Conservation (phyloP, 2,888 invertebrate species). For the Plutella xylostella region DNA sequence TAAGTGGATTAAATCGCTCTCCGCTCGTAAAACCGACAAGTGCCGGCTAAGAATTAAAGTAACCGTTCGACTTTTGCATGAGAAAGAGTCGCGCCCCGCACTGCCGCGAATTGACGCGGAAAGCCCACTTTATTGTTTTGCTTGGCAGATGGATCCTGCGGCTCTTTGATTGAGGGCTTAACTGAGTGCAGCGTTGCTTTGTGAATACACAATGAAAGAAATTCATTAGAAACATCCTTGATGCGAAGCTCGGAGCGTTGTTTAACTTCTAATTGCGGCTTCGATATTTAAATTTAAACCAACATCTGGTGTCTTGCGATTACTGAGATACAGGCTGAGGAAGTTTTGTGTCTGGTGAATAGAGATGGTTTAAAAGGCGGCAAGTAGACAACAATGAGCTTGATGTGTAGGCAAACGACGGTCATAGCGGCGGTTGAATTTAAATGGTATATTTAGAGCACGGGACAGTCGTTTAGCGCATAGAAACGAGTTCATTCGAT, state of each 20-base stretch:
- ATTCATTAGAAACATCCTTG: constrained; percentile 33
- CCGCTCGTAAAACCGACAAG: constrained; percentile 69
- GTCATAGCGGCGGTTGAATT: constrained; percentile 56
- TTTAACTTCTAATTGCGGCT: constrained; percentile 1
- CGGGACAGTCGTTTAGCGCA: constrained; percentile 48
- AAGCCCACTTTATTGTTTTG: constrained; percentile 42
- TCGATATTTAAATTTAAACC: neutral
- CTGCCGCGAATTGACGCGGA: constrained; percentile 46
- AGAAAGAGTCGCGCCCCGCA: constrained; percentile 59
- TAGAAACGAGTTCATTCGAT: constrained; percentile 62
- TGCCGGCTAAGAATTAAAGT: constrained; percentile 67
- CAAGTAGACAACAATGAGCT: constrained; percentile 45
- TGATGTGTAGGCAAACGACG: constrained; percentile 40
- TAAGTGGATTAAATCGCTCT: constrained; percentile 71
- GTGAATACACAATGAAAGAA: constrained; percentile 55
- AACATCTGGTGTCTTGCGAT: neutral
- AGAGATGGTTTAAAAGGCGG: constrained; percentile 22
- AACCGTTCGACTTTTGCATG: constrained; percentile 69
- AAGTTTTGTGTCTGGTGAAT: too few relatives aligned
- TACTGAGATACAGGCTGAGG: neutral
- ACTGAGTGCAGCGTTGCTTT: constrained; percentile 38
- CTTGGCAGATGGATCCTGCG: constrained; percentile 24
- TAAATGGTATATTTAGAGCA: constrained; percentile 60
- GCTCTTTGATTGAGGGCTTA: constrained; percentile 38
- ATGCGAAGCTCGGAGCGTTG: too few relatives aligned